Base-by-base conservation (phyloP, 2,797 vertebrate genomes). In the Myiothlypis chrysogaster region DNA sequence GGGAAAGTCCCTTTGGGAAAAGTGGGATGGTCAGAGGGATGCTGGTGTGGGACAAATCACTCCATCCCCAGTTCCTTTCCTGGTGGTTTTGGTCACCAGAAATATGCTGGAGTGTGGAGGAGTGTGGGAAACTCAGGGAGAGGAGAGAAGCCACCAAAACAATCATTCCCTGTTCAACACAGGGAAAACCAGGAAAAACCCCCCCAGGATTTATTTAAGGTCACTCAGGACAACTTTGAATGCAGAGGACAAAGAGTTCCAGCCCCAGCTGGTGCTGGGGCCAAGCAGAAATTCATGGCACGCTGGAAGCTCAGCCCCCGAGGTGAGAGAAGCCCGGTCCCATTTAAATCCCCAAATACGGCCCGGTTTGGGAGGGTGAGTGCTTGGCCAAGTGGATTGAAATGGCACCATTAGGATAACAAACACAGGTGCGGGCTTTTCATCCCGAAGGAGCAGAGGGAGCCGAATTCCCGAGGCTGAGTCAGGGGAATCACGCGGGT, bases 1-100 rank as follows among this genome's bases (percentile, higher is more conserved):
- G 76, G 89, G 90, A 88, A 96, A 91, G 70, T 65, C 70, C 78
- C 20, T 87, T 89, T 87, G 83, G 76, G 87, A 75, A 20, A 68
- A 65, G 79, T 14, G 37, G 69, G 70, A 27, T 53, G 66, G 77
- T 20, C 66, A 84, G 71, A 85, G 64, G n/a, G 46, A 85, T 59
- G 2, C n/a, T 64, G 83, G 76, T 76, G 30, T 79, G 59, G 73
- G 12, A 69, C 47, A 87, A 95, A 87, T 39, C 55, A 44, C 34
- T 27, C 22, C 30, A 3, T 9, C 16, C 59, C 3, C 43, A 30
- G 55, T 55, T 35, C 68, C 24, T 63, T 69, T 72, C 68, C 15
- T 1, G 0, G 78, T 34, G 68, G 68, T 91, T 96, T 70, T 53
- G 78, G 94, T 83, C 81, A 60, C 20, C 50, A 32, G 44, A 30